A percentile compares a stretch with the other conserved stretches of the same genome.
Evolutionary conservation across 2,113 vertebrate species (phyloP).

Genomic region (Geococcyx californianus): DNA sequence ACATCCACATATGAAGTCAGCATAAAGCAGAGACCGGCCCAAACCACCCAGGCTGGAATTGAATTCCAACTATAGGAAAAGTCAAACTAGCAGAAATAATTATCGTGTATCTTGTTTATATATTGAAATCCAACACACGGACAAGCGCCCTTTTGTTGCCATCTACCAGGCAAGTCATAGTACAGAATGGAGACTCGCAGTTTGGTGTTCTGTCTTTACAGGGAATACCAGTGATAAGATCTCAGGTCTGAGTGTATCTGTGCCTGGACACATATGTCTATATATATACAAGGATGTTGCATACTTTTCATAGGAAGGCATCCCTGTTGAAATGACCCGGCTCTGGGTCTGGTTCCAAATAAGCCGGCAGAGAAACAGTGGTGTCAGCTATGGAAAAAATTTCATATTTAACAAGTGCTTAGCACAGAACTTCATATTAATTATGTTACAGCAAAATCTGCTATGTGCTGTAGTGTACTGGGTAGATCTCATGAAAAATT

Average conservation of each 20-base stretch:
- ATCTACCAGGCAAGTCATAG: too few relatives aligned
- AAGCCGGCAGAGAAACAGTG: background rate
- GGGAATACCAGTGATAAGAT: background rate
- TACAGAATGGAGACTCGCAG: background rate
- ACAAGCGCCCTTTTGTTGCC: background rate
- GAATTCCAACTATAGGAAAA: background rate
- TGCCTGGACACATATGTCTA: background rate
- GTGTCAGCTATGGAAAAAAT: background rate
- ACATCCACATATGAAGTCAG: too few relatives aligned
- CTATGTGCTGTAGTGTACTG: background rate
- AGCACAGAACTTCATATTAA: background rate
- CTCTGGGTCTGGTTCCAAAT: background rate
- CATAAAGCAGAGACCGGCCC: too few relatives aligned
- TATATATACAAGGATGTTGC: fast-evolving
- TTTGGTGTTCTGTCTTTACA: background rate
- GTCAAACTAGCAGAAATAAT: background rate
- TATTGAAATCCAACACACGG: background rate
- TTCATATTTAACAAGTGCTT: background rate
- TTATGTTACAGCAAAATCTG: background rate
- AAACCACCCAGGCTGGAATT: too few relatives aligned
- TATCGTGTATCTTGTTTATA: fast-evolving
- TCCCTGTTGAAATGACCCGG: background rate
- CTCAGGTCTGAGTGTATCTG: background rate
- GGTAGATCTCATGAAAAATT: background rate
- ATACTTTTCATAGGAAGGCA: background rate